Base-by-base conservation (phyloP, 2,888 invertebrate genomes). In the Melanotus villosus region DNA sequence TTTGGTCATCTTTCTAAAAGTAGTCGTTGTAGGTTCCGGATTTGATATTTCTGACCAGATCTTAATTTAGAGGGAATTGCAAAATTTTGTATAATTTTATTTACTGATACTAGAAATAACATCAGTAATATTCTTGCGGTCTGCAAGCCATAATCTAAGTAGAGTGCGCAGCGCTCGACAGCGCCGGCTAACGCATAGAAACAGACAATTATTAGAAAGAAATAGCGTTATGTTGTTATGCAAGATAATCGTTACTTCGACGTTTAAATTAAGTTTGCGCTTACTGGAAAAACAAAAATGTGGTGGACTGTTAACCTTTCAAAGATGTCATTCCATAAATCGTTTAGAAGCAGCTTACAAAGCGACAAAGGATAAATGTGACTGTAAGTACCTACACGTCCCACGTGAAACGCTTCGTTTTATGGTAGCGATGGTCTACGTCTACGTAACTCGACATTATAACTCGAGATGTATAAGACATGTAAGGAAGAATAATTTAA, bases 281-380 rank as follows among this genome's bases (percentile, higher is more conserved):
- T 63, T 70, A 36, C 47, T 73, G 9, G 52, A 68, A 34, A 72
- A 70, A 43, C 52, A 62, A 60, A 59, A 56, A 73, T 73, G 71
- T 54, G 32, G 47, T 14, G 52, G 34, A 34, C 12, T 52, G n/a
- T 16, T 30, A 30, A 23, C 9, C 19, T 43, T 60, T 60, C 32
- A 47, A 47, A 38, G 77, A 70, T 78, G 73, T 68, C 80, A 79
- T 79, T 82, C 82, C 68, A 72, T 69, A 45, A 73, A 76, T 32
- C 75, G 80, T 23, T 73, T 84, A 69, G 82, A 84, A 74, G 88
- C 89, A 80, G 90, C 92, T 2, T 92, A 92, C 82, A 86, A 88
- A 77, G 86, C 87, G 78, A 89, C 90, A 16, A 91, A 90, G 85
- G 84, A 89, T 68, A 91, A 91, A 85, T 92, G 91, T 84, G 87